Conservation (phyloP, 1,140 invertebrate genomes). For the Neomicropteryx cornuta region DNA sequence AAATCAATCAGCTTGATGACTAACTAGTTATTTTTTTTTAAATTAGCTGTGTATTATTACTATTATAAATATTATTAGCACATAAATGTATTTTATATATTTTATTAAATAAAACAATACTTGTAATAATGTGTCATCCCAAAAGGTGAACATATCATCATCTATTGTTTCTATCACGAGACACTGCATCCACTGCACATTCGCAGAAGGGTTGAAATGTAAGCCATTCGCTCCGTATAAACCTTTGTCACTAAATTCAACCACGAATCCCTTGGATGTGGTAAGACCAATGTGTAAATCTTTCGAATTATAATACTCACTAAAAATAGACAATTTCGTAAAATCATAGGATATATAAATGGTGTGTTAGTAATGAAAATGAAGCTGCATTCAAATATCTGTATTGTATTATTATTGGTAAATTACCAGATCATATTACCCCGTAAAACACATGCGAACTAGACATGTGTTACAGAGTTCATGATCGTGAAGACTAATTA, state of each 20-base stretch:
- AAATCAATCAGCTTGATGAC: too few relatives aligned
- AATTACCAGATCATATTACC: background rate
- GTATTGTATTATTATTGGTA: background rate
- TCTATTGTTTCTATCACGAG: too few relatives aligned
- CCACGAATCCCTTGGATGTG: conserved; percentile 57
- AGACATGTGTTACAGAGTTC: conserved; percentile 16
- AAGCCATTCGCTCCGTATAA: conserved; percentile 42
- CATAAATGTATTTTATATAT: too few relatives aligned
- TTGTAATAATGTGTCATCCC: too few relatives aligned
- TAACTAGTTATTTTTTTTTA: too few relatives aligned
- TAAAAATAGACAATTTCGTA: conserved; percentile 27
- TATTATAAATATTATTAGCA: too few relatives aligned
- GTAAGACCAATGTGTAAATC: conserved; percentile 77
- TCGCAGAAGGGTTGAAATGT: too few relatives aligned
- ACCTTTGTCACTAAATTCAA: conserved; percentile 67
- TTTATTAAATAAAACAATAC: too few relatives aligned
- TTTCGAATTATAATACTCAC: conserved; percentile 65
- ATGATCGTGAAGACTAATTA: conserved; percentile 14
- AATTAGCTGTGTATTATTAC: too few relatives aligned
- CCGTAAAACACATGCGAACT: conserved; percentile 8
- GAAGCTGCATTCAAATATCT: background rate
- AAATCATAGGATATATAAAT: conserved; percentile 4
- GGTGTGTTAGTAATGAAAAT: conserved; percentile 1
- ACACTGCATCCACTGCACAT: too few relatives aligned
- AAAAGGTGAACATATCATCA: too few relatives aligned